phyloP scores from a whole-genome alignment of 1,140 invertebrate species.

The Apolygus lucorum region DNA sequence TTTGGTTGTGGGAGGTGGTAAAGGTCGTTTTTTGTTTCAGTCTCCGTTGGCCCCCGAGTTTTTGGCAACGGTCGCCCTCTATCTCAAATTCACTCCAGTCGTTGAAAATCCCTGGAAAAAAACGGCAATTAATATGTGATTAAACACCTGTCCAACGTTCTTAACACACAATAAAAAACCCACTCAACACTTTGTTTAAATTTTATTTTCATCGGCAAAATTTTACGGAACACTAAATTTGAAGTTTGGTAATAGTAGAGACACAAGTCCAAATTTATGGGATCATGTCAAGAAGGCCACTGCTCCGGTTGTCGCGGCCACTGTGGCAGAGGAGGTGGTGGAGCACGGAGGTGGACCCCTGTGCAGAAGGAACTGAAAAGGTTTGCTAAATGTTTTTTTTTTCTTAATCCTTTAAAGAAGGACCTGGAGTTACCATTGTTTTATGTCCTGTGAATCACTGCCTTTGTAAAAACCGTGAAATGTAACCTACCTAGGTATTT shows the following conservation, averaged over 20 bases:
- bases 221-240: neutral
- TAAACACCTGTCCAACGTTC: neutral
- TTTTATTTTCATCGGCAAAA: neutral
- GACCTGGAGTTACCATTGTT: no score
- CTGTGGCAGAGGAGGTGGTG: neutral
- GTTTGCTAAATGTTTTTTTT: no score
- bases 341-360: slow-evolving; percentile 1
- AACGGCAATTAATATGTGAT: neutral
- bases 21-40: no score
- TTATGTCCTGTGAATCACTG: no score
- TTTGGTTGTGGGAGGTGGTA: no score
- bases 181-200: neutral
- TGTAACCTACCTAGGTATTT: no score
- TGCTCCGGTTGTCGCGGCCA: neutral
- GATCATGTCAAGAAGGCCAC: neutral
- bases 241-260: neutral
- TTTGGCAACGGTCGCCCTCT: no score
- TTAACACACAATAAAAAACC: neutral
- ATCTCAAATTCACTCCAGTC: no score
- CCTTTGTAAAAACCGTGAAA: no score
- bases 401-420: no score
- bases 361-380: slow-evolving; percentile 4
- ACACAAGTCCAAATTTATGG: neutral
- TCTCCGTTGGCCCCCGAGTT: no score
- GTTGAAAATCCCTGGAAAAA: no score